Percentiles rank a stretch among this genome's conserved stretches.
phyloP scores from a whole-genome alignment of 2,113 vertebrate species.

The Callospermophilus lateralis region DNA sequence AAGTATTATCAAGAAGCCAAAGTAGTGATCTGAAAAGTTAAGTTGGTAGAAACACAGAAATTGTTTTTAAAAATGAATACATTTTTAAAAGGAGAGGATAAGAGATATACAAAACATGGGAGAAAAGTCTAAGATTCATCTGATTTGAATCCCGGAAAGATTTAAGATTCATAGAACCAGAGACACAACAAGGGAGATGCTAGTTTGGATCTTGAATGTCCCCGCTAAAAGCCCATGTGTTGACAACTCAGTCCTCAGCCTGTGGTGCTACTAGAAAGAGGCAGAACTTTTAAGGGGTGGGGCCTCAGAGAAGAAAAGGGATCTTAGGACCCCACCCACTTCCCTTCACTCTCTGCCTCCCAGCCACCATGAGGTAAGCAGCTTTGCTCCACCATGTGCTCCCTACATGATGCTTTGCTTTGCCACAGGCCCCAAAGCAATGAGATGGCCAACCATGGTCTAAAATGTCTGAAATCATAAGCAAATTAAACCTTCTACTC shows the following conservation, averaged over 20 bases:
- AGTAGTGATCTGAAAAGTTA: not conserved
- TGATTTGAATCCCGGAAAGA: not conserved
- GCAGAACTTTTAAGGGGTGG: not conserved
- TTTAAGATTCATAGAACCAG: not conserved
- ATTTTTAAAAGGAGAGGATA: not conserved
- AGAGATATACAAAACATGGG: not conserved
- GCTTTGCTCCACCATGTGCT: too few relatives aligned
- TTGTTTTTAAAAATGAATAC: not conserved
- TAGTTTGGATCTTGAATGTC: not conserved
- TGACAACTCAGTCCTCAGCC: not conserved
- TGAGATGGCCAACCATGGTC: not conserved
- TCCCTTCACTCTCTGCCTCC: not conserved
- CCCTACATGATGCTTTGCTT: not conserved
- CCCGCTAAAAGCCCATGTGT: not conserved
- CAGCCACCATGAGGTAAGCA: not conserved
- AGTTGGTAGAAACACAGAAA: not conserved
- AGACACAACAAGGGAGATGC: not conserved
- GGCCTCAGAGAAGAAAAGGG: not conserved
- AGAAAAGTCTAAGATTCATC: not conserved
- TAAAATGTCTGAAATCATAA: not conserved
- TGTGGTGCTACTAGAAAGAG: not conserved
- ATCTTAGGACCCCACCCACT: too few relatives aligned
- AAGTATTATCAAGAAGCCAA: not conserved
- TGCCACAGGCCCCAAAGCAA: not conserved
- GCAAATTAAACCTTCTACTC: not conserved